Percentiles rank a stretch among this genome's conserved stretches.
Evolutionary conservation across 2,113 vertebrate genomes (phyloP).

Genomic region (Pterophyllum scalare): DNA sequence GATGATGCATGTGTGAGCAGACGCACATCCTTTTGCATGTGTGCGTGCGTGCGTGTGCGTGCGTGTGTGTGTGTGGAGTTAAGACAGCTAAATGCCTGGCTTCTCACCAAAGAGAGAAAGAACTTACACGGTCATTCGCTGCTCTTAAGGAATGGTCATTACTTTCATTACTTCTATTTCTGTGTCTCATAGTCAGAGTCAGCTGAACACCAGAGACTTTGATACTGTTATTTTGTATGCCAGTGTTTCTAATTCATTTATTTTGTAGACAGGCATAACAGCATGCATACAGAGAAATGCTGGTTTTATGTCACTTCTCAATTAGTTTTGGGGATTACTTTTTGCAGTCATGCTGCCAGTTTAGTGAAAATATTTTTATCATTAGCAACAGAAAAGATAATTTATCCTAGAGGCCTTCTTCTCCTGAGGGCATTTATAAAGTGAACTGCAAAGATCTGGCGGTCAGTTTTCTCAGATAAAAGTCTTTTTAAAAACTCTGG

Average conservation of each 20-base stretch:
- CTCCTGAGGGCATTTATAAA: neutral
- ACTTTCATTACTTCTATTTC: neutral
- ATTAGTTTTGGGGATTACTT: slow-evolving; percentile 21
- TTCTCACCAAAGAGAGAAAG: slow-evolving; percentile 18
- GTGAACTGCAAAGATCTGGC: neutral
- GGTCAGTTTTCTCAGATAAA: neutral
- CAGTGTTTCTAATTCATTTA: slow-evolving; percentile 14
- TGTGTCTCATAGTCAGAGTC: neutral
- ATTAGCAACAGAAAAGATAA: neutral
- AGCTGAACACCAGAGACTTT: neutral
- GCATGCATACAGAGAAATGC: slow-evolving; percentile 5
- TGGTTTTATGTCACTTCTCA: slow-evolving; percentile 9
- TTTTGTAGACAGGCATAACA: slow-evolving; percentile 6
- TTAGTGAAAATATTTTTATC: slow-evolving; percentile 13
- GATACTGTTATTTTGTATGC: slow-evolving; percentile 9
- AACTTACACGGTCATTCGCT: slow-evolving; percentile 1
- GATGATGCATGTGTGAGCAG: slow-evolving; percentile 20
- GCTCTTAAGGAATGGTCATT: neutral
- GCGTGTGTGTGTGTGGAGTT: neutral
- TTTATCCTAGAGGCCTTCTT: neutral
- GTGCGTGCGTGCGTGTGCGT: neutral
- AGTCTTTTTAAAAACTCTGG: neutral
- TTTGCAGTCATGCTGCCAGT: neutral
- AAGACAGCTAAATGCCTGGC: slow-evolving; percentile 37
- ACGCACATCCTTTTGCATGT: neutral